Evolutionary conservation across 2,888 invertebrate species (phyloP).

Genomic region (Melieria picta): DNA sequence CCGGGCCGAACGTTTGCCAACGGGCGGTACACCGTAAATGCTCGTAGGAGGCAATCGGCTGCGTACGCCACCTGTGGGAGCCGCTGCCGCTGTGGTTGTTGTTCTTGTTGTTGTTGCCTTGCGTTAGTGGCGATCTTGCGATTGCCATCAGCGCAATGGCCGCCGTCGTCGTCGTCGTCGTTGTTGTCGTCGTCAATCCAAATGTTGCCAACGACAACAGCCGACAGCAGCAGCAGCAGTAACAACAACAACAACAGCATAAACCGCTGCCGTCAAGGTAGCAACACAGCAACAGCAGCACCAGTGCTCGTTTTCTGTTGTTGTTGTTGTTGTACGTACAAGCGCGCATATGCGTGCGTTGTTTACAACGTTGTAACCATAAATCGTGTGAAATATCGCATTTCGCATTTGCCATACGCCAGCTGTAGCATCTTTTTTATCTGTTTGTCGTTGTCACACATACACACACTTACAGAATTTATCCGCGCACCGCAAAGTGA

Average conservation of each 20-base stretch:
- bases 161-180: constrained; percentile 1
- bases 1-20: too few species aligned
- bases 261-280: background rate
- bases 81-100: constrained; percentile 8
- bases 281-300: constrained; percentile 3
- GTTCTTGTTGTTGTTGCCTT: too few species aligned
- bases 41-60: background rate
- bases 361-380: constrained; percentile 59
- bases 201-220: constrained; percentile 39
- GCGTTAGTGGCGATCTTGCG: constrained; percentile 2
- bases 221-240: constrained; percentile 16
- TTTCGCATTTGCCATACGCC: constrained; percentile 50
- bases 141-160: constrained; percentile 8
- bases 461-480: background rate
- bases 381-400: constrained; percentile 67
- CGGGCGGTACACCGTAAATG: constrained; percentile 13
- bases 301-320: constrained; percentile 34
- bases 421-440: constrained; percentile 36
- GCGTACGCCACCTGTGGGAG: constrained; percentile 30
- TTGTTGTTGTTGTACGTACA: constrained; percentile 33
- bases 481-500: constrained; percentile 19
- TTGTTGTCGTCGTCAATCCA: constrained; percentile 21
- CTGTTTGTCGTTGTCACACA: background rate
- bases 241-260: constrained; percentile 9
- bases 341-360: constrained; percentile 41